Evolutionary conservation across 1,140 invertebrate genomes (phyloP).

Genomic region (Reticulitermes speratus): DNA sequence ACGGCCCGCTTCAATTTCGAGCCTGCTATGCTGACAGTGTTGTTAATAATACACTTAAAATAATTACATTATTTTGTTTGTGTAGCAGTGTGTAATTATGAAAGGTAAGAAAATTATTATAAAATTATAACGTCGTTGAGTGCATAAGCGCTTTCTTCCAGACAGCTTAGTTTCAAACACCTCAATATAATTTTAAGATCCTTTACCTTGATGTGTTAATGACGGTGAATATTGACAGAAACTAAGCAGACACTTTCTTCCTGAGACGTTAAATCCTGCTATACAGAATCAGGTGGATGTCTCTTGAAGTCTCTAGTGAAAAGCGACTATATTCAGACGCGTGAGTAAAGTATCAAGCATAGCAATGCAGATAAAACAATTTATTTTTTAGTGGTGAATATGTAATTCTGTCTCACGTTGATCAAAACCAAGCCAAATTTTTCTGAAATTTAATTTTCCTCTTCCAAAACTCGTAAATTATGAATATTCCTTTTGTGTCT

Average conservation of each 20-base stretch:
- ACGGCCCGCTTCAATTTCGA: too few relatives aligned
- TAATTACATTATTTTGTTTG: too few relatives aligned
- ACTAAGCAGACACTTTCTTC: background rate
- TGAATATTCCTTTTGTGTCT: background rate
- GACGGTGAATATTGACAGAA: background rate
- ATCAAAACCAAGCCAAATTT: background rate
- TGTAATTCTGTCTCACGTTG: too few relatives aligned
- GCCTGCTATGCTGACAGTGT: too few relatives aligned
- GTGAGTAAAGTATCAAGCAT: background rate
- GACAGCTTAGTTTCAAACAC: background rate
- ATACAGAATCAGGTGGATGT: too few relatives aligned
- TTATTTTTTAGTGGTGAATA: too few relatives aligned
- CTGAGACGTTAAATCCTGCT: background rate
- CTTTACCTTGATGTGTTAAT: background rate
- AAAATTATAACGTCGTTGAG: too few relatives aligned
- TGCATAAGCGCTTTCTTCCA: background rate
- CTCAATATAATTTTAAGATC: background rate
- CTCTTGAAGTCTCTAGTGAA: too few relatives aligned
- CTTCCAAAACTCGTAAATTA: background rate
- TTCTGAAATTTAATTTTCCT: background rate
- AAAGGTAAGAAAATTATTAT: background rate
- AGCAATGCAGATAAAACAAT: too few relatives aligned
- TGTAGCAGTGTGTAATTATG: too few relatives aligned
- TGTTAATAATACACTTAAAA: too few relatives aligned
- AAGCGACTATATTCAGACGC: too few relatives aligned